Evolutionary conservation across 2,888 invertebrate species (phyloP), one percentile per base, ranked within the genome.

Genomic region (Notocelia uddmanniana): DNA sequence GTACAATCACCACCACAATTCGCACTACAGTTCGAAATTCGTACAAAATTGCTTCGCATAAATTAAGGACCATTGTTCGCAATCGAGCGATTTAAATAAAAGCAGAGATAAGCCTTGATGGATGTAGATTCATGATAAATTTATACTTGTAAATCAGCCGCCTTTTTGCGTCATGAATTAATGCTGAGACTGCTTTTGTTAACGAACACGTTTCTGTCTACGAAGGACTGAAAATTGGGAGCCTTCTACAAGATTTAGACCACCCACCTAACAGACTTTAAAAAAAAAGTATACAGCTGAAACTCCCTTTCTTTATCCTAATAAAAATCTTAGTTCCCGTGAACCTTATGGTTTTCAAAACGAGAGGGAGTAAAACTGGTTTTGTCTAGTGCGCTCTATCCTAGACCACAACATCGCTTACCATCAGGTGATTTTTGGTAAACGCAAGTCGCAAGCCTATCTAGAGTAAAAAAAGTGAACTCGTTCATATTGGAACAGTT

Each of bases 41-140:
- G 62, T 70, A 66, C 64, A 26, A 66, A 70, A 70, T 70, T 70
- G 70, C 70, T 66, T 26, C 41, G 58, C 50, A 64, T 66, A 66
- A 70, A 66, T 66, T 70, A 59, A 70, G 31, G 37, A 23, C 52
- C 45, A 71, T 71, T 71, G 71, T 71, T 67, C 66, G 59, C 37
- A 37, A 60, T 60, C 66, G 71, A 41, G 54, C 59, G 59, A 71
- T 71, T 71, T 71, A 71, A 71, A 71, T 71, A 71, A 67, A 71
- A 57, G 63, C 69, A 52, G 26, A 26, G 71, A 71, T 71, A 71
- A 70, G 66, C 52, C 71, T 54, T 71, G 71, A 71, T 71, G 71
- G 71, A 71, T 71, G 71, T 67, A 71, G 71, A 71, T 60, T 71
- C 66, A 54, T 71, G 71, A 71, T 71, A 62, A 69, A 69, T 71